Base-by-base conservation (phyloP, 1,140 invertebrate genomes). In the Drosophila albomicans region DNA sequence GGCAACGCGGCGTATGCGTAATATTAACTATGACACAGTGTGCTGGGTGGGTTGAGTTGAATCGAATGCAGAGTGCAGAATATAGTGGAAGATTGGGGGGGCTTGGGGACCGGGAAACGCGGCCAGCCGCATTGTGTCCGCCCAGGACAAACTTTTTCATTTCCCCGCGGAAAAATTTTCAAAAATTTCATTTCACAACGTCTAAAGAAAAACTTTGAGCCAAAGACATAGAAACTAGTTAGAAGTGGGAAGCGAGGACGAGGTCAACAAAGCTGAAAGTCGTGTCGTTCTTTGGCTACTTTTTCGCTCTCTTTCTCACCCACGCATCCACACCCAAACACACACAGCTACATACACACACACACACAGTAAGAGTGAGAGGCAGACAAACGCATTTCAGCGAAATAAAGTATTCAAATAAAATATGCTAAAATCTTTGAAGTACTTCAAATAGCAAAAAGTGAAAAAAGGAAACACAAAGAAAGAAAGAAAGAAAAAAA, bases 341-440 rank as follows among this genome's bases (percentile, higher is more conserved):
- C 63, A 71, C 54, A 63, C 48, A 25, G 3, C 20, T 3, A 63
- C 41, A 67, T 5, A 58, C 20, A 20, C 28, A 41, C 51, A 41
- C 63, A 68, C 46, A 66, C 48, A 71, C 30, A 67, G 11, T 3
- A 15, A 59, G 32, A 72, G 38, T 65, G 45, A 56, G 67, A 72
- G 54, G 65, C 56, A 74, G 71, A 59, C 46, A 72, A 73, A 82
- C 72, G 71, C 79, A 89, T 85, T 89, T 75, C 72, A 89, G 64
- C 78, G 81, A 89, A 89, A 89, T 89, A 89, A 89, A 89, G 85
- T 89, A 89, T 89, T 89, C 85, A 89, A 90, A 89, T 89, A 89
- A 89, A 89, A 89, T 89, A 89, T 89, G 85, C 85, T 89, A 89
- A 89, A 89, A 89, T 89, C 85, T 87, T 87, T 87, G 84, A 87